Percentiles rank a stretch among this genome's conserved stretches.
phyloP scores from a whole-genome alignment of 2,113 vertebrate species.

The Alligator sinensis region DNA sequence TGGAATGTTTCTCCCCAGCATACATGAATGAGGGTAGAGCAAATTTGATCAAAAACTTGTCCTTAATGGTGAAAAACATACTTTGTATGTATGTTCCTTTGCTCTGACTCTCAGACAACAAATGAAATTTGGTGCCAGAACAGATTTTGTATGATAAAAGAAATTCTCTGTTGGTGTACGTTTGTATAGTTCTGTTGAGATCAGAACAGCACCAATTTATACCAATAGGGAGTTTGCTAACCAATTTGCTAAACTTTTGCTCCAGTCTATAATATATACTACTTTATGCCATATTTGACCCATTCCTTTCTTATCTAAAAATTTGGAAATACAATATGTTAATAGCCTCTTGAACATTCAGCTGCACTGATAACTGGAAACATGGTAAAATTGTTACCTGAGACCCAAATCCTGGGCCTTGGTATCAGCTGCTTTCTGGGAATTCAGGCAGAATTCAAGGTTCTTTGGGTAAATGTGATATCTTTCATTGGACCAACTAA shows the following conservation, averaged over 20 bases:
- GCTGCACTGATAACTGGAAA: neutral
- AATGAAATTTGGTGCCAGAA: slow-evolving; percentile 28
- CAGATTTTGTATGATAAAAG: neutral
- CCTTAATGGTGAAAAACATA: neutral
- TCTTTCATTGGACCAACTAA: too few species aligned
- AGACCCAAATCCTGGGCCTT: neutral
- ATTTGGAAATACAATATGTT: neutral
- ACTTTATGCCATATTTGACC: neutral
- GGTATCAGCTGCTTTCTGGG: neutral
- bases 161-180: neutral
- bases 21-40: neutral
- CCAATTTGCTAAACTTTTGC: neutral
- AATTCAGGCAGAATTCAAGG: too few species aligned
- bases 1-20: neutral
- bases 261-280: neutral
- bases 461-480: too few species aligned
- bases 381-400: neutral
- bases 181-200: slow-evolving; percentile 36
- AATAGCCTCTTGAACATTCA: neutral
- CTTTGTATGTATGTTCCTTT: neutral
- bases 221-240: neutral
- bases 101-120: neutral
- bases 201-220: neutral
- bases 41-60: neutral
- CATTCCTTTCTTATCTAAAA: neutral